Conservation (phyloP, 2,797 vertebrate genomes). For the Sciurus vulgaris region DNA sequence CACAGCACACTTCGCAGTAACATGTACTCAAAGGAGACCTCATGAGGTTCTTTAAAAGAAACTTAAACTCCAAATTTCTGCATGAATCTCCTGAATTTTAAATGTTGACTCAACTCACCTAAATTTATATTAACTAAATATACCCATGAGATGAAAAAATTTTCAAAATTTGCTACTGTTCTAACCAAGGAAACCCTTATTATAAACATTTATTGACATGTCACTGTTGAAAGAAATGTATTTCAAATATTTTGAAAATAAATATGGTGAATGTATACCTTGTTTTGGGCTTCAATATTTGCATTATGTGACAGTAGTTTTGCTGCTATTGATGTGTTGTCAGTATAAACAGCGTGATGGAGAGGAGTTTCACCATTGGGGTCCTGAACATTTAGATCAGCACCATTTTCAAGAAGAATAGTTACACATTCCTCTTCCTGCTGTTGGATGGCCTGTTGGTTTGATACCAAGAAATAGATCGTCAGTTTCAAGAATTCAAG, state of each 20-base stretch:
- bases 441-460: constrained; percentile 88
- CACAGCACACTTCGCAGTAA: background rate
- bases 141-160: background rate
- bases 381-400: constrained; percentile 91
- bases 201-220: too few relatives aligned
- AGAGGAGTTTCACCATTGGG: constrained; percentile 91
- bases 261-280: constrained; percentile 87
- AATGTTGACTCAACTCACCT: background rate
- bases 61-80: background rate
- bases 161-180: background rate
- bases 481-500: too few relatives aligned
- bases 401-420: constrained; percentile 89
- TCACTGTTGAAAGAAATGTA: background rate
- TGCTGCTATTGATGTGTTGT: constrained; percentile 84
- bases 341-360: constrained; percentile 91
- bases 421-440: constrained; percentile 91
- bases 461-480: too few relatives aligned
- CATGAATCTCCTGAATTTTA: background rate
- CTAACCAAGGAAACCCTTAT: too few relatives aligned
- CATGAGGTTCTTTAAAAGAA: background rate
- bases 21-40: background rate
- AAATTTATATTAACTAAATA: background rate
- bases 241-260: background rate
- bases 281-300: constrained; percentile 90
- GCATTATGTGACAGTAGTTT: constrained; percentile 90